Base-by-base conservation (phyloP, 2,797 vertebrate species). In the Harpagifer antarcticus region DNA sequence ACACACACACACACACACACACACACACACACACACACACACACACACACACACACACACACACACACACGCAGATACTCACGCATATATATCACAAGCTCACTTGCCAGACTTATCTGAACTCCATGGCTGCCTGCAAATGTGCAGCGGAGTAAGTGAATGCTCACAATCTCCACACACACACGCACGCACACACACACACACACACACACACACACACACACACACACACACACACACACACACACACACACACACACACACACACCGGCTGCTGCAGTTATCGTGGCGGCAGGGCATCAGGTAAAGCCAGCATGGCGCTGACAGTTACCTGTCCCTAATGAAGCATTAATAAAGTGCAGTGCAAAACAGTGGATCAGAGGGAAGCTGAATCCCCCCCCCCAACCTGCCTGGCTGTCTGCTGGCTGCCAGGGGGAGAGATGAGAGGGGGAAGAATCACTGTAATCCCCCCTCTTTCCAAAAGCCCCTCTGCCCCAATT, bases 341-440 rank as follows among this genome's bases (percentile, higher is more conserved):
- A 93, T 94, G 90, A 93, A 91, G 92, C 91, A 89, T 93, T 94
- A 92, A 94, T 93, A 93, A 92, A 93, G 75, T 79, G 71, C 86
- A 86, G 84, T 80, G 73, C 82, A 80, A 88, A 92, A 89, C 80
- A 90, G 84, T 83, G 84, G 86, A 91, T 90, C 90, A 91, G 86
- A 91, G 87, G 70, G 78, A 65, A 72, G 87, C 74, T 73, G 62
- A 73, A 82, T 72, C 76, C 72, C 84, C 81, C 77, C 33, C 27
- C 27, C 27, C 23, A 33, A 79, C 83, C 87, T 86, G 88, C 79
- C 76, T 75, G 75, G 62, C 70, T 86, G 78, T 79, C 82, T 86
- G 81, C 78, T 74, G 62, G 40, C 78, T 85, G 83, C 84, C 75
- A 74, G 69, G 40, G 81, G 84, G 45, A 50, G 53, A 74, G 83